These are phyloP conservation scores for Corvus hawaiiensis DNA, from an alignment of 2,113 vertebrate species.

Conservation along the genomic window DNA sequence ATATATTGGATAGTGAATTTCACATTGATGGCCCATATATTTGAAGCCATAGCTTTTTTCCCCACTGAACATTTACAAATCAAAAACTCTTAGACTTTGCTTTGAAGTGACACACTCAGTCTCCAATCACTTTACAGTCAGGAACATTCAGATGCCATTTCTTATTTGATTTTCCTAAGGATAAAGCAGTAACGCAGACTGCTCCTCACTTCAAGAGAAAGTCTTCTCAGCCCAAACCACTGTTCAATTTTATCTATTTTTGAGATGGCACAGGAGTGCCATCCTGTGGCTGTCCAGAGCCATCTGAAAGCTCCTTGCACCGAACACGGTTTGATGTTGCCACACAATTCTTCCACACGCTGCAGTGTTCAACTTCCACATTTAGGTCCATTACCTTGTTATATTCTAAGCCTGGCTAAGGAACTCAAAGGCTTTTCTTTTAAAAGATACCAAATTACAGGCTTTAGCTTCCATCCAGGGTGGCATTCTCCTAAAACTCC, in stretches of 20 bases:
- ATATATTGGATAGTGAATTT: not conserved
- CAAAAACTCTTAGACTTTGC: not conserved
- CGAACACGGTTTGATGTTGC: rapidly evolving
- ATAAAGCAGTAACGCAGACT: not conserved
- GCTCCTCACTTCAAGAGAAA: not conserved
- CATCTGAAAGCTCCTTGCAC: not conserved
- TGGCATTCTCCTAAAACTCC: not conserved
- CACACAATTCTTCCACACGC: not conserved
- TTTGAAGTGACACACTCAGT: not conserved
- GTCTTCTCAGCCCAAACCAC: not conserved
- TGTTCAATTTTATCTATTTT: not conserved
- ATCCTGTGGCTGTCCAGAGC: slow-evolving; percentile 17
- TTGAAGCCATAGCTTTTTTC: not conserved
- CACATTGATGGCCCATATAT: rapidly evolving
- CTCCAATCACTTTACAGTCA: not conserved
- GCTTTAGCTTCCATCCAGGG: not conserved
- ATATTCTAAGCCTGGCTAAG: not conserved
- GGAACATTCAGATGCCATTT: not conserved
- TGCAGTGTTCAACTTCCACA: not conserved
- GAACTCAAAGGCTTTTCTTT: not conserved
- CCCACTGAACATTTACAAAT: not conserved
- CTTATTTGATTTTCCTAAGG: not conserved
- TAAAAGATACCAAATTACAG: not conserved
- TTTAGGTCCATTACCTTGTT: not conserved
- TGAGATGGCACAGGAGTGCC: slow-evolving; percentile 18